These are phyloP conservation scores for Gadopsis bispinosus DNA, from an alignment of 2,797 vertebrate species.

Conservation along the genomic window DNA sequence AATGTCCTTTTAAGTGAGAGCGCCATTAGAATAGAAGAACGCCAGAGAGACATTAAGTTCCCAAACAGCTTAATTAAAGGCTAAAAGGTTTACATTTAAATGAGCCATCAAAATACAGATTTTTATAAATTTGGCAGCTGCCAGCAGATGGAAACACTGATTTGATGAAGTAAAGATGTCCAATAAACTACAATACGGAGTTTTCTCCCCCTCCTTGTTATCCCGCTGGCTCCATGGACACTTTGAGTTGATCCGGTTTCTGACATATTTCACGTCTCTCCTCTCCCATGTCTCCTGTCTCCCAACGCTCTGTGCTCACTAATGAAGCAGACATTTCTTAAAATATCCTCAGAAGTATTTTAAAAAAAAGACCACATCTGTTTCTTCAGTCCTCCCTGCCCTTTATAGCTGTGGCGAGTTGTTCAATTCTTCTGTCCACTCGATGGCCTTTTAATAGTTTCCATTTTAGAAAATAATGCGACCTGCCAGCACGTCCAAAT, in stretches of 20 bases:
- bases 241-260: conserved; percentile 15
- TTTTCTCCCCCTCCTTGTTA: neutral
- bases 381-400: conserved; percentile 28
- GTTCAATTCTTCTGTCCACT: conserved; percentile 40
- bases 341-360: conserved; percentile 17
- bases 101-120: neutral
- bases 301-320: neutral
- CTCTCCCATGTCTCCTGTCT: conserved; percentile 9
- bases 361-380: conserved; percentile 5
- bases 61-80: neutral
- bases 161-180: conserved; percentile 24
- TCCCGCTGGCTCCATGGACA: neutral
- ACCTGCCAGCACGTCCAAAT: conserved; percentile 44
- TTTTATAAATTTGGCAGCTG: neutral
- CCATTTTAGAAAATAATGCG: conserved; percentile 49
- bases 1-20: neutral
- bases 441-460: conserved; percentile 54
- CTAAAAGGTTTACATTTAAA: neutral
- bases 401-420: conserved; percentile 37
- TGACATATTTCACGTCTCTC: conserved; percentile 35
- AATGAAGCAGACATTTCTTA: conserved; percentile 30
- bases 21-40: neutral
- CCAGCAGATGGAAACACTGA: neutral
- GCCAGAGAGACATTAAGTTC: neutral
- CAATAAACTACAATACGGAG: neutral